These are phyloP conservation scores for Neosilurus mollespiculum DNA, from an alignment of 2,797 vertebrate species.

Conservation along the genomic window DNA sequence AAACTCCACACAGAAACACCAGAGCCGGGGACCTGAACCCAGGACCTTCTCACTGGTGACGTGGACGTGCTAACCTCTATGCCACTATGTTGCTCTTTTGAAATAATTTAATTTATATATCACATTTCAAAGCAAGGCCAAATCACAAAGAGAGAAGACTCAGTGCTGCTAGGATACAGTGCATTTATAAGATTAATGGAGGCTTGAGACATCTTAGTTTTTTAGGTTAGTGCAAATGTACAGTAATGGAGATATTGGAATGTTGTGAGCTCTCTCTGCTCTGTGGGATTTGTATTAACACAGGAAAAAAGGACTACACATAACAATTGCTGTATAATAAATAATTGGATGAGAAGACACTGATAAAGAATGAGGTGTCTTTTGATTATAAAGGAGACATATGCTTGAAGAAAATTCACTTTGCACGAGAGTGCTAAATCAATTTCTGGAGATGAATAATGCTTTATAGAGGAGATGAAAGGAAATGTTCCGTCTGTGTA, in stretches of 20 bases:
- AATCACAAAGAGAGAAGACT: neutral
- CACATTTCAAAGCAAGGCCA: neutral
- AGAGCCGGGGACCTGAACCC: no score
- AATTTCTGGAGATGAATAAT: neutral
- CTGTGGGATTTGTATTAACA: neutral
- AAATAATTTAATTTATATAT: neutral
- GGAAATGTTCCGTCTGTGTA: neutral
- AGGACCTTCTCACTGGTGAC: no score
- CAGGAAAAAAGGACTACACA: neutral
- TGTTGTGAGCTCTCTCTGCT: neutral
- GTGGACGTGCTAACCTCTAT: no score
- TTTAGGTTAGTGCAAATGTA: neutral
- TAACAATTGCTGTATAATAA: neutral
- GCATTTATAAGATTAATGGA: neutral
- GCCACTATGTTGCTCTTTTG: no score
- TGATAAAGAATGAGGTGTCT: constrained; percentile 6
- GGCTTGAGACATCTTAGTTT: neutral
- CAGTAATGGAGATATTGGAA: neutral
- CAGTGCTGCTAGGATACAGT: neutral
- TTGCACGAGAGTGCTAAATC: neutral
- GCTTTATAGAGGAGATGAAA: neutral
- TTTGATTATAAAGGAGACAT: constrained; percentile 4
- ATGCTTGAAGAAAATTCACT: neutral
- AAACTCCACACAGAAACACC: no score
- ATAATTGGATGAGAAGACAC: neutral